Evolutionary conservation across 2,888 invertebrate species (phyloP).

Genomic region (Fabriciana adippe): DNA sequence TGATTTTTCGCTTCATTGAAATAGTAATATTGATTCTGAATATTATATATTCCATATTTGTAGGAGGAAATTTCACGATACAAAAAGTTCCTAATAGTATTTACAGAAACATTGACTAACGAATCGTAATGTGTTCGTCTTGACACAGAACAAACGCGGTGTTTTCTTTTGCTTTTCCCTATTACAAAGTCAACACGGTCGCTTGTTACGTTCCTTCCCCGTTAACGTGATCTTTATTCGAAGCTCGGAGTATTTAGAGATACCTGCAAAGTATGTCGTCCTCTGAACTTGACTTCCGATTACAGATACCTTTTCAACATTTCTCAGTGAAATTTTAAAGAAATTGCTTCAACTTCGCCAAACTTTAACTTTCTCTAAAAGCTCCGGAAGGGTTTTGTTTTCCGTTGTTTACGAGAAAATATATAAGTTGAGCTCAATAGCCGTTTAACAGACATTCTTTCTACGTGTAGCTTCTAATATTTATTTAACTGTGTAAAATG

Average conservation of each 20-base stretch:
- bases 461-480: slow-evolving; percentile 52
- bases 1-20: too few species aligned
- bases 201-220: slow-evolving; percentile 38
- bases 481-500: slow-evolving; percentile 34
- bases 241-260: slow-evolving; percentile 49
- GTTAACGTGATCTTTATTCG: slow-evolving; percentile 53
- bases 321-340: slow-evolving; percentile 35
- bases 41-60: too few species aligned
- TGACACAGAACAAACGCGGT: slow-evolving; percentile 48
- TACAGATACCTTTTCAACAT: slow-evolving; percentile 38
- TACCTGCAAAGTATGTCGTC: slow-evolving; percentile 27
- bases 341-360: slow-evolving; percentile 23
- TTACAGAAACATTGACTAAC: slow-evolving; percentile 58
- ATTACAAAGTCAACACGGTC: slow-evolving; percentile 55
- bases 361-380: slow-evolving; percentile 33
- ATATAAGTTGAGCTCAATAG: slow-evolving; percentile 66
- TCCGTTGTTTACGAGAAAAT: slow-evolving; percentile 57
- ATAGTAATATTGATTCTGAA: too few species aligned
- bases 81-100: slow-evolving; percentile 50
- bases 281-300: slow-evolving; percentile 33
- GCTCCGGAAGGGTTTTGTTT: slow-evolving; percentile 43
- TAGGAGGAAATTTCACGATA: neutral
- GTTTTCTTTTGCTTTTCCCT: slow-evolving; percentile 50
- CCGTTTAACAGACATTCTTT: slow-evolving; percentile 66
- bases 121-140: slow-evolving; percentile 50